Percentiles rank a stretch among this genome's conserved stretches.
These are phyloP conservation scores for Blastomussa wellsi DNA, from an alignment of 92 coral and sea anemone species.

Conservation along the genomic window DNA sequence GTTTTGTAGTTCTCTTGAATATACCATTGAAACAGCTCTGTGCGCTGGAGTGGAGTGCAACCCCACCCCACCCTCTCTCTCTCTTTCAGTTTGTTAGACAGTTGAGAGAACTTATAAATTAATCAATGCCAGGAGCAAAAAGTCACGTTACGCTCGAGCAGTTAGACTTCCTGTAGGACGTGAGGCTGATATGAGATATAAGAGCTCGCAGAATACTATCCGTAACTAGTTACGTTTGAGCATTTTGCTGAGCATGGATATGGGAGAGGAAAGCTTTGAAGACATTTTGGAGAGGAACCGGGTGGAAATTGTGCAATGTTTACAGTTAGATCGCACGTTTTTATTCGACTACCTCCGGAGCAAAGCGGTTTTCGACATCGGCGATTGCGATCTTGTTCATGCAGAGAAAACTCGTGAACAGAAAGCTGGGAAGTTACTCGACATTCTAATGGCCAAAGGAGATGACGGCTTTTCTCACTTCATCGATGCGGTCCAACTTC, in stretches of 20 bases:
- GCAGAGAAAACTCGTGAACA: constrained; percentile 74
- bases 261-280: constrained; percentile 49
- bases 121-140: not conserved
- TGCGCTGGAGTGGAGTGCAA: too few relatives aligned
- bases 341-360: constrained; percentile 80
- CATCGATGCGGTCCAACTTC: constrained; percentile 78
- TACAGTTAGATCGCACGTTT: constrained; percentile 76
- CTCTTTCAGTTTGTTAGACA: not conserved
- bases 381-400: constrained; percentile 77
- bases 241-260: constrained; percentile 26
- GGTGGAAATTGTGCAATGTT: constrained; percentile 70
- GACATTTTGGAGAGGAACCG: constrained; percentile 79
- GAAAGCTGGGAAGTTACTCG: constrained; percentile 80
- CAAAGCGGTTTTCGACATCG: constrained; percentile 72
- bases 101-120: not conserved
- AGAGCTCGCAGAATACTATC: not conserved
- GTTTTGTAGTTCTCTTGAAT: too few relatives aligned
- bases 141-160: not conserved
- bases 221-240: not conserved
- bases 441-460: constrained; percentile 73
- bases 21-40: too few relatives aligned
- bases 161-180: constrained; percentile 26
- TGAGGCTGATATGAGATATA: not conserved
- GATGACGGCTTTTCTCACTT: constrained; percentile 68
- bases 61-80: not conserved